phyloP scores from a whole-genome alignment of 1,140 invertebrate genomes.

The Philopotamus ludificatus region DNA sequence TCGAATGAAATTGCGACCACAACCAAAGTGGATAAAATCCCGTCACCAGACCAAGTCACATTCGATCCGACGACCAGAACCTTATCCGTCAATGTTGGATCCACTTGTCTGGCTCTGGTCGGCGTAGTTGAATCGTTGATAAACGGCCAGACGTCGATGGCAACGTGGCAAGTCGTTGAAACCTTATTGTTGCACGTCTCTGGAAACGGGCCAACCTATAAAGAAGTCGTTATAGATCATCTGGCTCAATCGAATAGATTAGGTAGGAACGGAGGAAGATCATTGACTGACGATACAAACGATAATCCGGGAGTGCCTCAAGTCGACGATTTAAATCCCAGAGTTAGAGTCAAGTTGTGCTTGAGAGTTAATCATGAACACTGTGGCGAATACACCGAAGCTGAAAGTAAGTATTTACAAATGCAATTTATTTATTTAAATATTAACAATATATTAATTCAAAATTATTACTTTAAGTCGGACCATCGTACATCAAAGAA shows the following conservation, averaged over 20 bases:
- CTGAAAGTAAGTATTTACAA: conserved; percentile 67
- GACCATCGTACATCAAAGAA: conserved; percentile 75
- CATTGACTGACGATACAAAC: conserved; percentile 55
- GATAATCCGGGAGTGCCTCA: conserved; percentile 52
- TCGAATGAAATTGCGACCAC: conserved; percentile 76
- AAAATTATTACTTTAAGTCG: conserved; percentile 58
- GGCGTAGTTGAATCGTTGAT: conserved; percentile 70
- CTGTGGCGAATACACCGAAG: conserved; percentile 79
- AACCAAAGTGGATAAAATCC: conserved; percentile 81
- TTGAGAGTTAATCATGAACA: conserved; percentile 72
- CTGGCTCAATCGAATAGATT: conserved; percentile 47
- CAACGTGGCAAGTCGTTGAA: conserved; percentile 70
- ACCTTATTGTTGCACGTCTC: conserved; percentile 67
- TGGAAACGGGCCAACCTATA: conserved; percentile 64
- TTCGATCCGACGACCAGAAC: conserved; percentile 75
- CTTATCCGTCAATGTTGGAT: conserved; percentile 73
- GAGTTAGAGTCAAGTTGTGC: conserved; percentile 76
- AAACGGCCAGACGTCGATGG: conserved; percentile 56
- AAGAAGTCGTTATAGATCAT: conserved; percentile 66
- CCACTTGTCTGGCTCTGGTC: conserved; percentile 71
- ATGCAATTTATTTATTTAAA: not conserved
- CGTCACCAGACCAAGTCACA: conserved; percentile 74
- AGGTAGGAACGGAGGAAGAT: conserved; percentile 50
- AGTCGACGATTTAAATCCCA: conserved; percentile 62
- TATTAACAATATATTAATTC: not conserved